Conservation (phyloP, 2,113 vertebrate genomes). For the Morone saxatilis region DNA sequence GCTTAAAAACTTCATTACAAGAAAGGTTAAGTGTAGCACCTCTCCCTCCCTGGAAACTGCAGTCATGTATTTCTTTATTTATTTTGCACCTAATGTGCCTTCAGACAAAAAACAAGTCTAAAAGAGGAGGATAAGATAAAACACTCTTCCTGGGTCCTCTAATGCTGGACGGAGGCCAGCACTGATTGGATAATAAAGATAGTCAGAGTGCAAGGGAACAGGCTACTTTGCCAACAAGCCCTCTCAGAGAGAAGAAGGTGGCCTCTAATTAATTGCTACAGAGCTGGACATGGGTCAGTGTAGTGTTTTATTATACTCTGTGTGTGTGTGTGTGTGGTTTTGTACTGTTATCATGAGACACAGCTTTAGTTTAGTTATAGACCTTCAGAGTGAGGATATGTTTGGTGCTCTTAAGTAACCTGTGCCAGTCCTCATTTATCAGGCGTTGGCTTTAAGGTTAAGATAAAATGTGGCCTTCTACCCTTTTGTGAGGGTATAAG, state of each 20-base stretch:
- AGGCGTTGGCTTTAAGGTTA: neutral
- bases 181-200: slow-evolving; percentile 47
- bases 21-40: slow-evolving; percentile 18
- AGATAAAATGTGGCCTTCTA: neutral
- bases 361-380: neutral
- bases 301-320: slow-evolving; percentile 1
- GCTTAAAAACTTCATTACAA: slow-evolving; percentile 23
- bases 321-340: neutral
- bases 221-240: slow-evolving; percentile 30
- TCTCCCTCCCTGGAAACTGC: neutral
- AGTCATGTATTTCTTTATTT: slow-evolving; percentile 2
- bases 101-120: neutral
- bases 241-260: slow-evolving; percentile 27
- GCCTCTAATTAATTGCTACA: slow-evolving; percentile 46
- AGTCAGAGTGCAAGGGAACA: slow-evolving; percentile 34
- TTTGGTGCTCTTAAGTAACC: neutral
- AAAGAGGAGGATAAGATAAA: slow-evolving; percentile 26
- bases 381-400: slow-evolving; percentile 4
- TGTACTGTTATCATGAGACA: neutral
- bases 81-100: slow-evolving; percentile 9
- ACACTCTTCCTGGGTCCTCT: slow-evolving; percentile 24
- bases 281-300: slow-evolving; percentile 23
- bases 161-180: slow-evolving; percentile 41
- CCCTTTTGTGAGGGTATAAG: neutral
- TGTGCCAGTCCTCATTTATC: neutral